Evolutionary conservation across 2,888 invertebrate species (phyloP).

Genomic region (Sarcophaga caerulescens): DNA sequence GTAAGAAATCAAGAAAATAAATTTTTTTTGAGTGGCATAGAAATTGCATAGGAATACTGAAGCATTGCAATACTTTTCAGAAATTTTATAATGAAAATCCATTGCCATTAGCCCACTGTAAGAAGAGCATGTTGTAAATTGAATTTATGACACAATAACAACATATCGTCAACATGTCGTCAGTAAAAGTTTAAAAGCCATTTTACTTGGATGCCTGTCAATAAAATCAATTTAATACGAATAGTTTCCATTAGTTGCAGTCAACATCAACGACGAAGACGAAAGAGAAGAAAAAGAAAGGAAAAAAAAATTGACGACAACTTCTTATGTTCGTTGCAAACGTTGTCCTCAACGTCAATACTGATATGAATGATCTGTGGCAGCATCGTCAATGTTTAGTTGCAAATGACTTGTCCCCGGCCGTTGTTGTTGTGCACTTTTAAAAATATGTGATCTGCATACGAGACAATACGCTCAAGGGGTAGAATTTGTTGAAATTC

Average conservation of each 20-base stretch:
- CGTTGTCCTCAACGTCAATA: constrained; percentile 54
- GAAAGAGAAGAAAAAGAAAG: not conserved
- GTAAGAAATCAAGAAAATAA: no score
- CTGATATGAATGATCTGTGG: constrained; percentile 52
- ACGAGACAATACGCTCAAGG: constrained; percentile 61
- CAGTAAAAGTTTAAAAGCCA: constrained; percentile 67
- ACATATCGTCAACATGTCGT: constrained; percentile 70
- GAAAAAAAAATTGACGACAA: constrained; percentile 61
- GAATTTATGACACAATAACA: constrained; percentile 67
- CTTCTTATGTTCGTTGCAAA: constrained; percentile 46
- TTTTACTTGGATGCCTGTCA: constrained; percentile 73
- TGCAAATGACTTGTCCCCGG: constrained; percentile 25
- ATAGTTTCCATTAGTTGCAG: constrained; percentile 79
- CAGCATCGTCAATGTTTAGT: constrained; percentile 33
- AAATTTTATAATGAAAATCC: no score
- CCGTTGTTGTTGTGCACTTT: constrained; percentile 26
- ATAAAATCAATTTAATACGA: constrained; percentile 80
- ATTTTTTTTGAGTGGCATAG: no score
- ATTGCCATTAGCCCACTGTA: constrained; percentile 52
- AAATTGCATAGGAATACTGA: no score
- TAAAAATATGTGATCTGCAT: constrained; percentile 64
- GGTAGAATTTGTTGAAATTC: constrained; percentile 54
- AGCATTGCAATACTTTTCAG: no score
- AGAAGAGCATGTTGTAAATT: constrained; percentile 57
- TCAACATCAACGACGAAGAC: constrained; percentile 22